Conservation (phyloP, 2,888 invertebrate genomes). For the Aelia acuminata region DNA sequence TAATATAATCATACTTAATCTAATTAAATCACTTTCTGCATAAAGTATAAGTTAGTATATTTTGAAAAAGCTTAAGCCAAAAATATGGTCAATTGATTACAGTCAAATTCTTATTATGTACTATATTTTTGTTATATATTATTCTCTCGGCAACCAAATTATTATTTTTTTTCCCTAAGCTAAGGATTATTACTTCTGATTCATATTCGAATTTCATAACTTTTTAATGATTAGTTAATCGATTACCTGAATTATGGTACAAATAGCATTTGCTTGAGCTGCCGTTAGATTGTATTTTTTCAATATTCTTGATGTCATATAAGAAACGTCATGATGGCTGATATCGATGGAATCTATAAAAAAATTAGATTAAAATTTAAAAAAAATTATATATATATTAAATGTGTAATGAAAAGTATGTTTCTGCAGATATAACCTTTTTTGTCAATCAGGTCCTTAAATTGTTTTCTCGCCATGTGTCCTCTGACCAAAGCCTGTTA, state of each 20-base stretch:
- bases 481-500: constrained; percentile 14
- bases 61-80: too few species aligned
- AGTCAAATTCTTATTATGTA: too few species aligned
- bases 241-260: constrained; percentile 41
- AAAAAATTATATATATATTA: too few species aligned
- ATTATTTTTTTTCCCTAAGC: too few species aligned
- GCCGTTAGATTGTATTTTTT: constrained; percentile 20
- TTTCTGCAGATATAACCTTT: neutral
- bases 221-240: neutral
- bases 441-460: neutral
- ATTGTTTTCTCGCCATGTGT: neutral
- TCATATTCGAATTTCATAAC: too few species aligned
- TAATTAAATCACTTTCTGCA: neutral
- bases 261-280: constrained; percentile 30
- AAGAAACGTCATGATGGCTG: neutral
- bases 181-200: too few species aligned
- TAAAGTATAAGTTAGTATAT: too few species aligned
- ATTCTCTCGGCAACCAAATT: too few species aligned
- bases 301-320: constrained; percentile 13
- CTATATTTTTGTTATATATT: too few species aligned
- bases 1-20: neutral
- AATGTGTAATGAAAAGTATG: too few species aligned
- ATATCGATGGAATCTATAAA: neutral
- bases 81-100: too few species aligned
- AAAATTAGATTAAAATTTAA: neutral